Evolutionary conservation across 2,113 vertebrate genomes (phyloP).

Genomic region (Cinclus mexicanus): DNA sequence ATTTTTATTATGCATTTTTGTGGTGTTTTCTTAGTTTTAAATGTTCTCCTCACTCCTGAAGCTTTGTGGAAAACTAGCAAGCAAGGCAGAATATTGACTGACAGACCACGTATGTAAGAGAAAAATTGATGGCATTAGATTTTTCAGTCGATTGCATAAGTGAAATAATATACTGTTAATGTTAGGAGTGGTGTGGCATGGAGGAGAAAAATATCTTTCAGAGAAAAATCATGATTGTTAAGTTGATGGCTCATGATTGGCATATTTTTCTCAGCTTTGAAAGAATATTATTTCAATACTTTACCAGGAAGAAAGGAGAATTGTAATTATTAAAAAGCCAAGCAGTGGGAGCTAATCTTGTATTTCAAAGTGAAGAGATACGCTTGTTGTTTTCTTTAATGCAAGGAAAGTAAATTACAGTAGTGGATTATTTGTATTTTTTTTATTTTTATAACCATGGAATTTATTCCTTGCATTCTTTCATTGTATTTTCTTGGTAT

Average conservation of each 20-base stretch:
- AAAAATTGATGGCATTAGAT: background rate
- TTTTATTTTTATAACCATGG: background rate
- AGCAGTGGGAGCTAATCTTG: background rate
- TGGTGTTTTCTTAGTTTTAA: background rate
- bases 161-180: background rate
- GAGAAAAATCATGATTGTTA: background rate
- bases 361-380: background rate
- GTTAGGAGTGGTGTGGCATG: background rate
- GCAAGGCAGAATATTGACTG: slow-evolving; percentile 19
- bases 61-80: background rate
- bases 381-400: background rate
- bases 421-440: background rate
- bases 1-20: background rate
- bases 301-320: background rate
- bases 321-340: background rate
- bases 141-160: background rate
- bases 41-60: background rate
- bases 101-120: background rate
- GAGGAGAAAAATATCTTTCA: background rate
- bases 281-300: background rate
- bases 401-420: background rate
- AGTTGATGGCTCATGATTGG: background rate
- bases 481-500: background rate
- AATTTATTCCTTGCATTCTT: background rate
- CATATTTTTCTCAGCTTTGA: background rate